These are phyloP conservation scores for Monopterus albus DNA, from an alignment of 2,113 vertebrate genomes.

Conservation along the genomic window DNA sequence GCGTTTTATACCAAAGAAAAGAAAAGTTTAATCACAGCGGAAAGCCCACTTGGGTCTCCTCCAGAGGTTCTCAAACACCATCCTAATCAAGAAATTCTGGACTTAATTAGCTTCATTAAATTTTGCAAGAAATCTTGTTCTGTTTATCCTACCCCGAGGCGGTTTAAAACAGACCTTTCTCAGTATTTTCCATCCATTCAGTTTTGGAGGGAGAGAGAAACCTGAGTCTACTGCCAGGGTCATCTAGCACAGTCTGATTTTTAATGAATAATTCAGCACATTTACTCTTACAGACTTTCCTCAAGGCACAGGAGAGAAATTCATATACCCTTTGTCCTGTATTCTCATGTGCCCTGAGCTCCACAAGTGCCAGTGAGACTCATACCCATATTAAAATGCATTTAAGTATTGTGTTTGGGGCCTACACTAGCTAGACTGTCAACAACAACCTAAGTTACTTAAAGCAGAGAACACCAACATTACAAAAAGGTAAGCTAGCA, in stretches of 20 bases:
- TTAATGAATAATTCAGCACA: constrained; percentile 64
- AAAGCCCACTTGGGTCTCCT: not conserved
- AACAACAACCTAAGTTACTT: constrained; percentile 5
- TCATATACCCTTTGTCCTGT: constrained; percentile 39
- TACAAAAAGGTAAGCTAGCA: constrained; percentile 2
- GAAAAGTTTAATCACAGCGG: not conserved
- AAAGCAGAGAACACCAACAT: not conserved
- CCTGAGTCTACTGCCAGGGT: constrained; percentile 7
- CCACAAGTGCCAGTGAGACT: constrained; percentile 22
- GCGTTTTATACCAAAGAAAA: not conserved
- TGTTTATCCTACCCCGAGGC: not conserved
- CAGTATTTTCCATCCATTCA: constrained; percentile 8
- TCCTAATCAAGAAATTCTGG: constrained; percentile 11
- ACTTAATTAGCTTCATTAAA: constrained; percentile 30
- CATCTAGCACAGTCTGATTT: constrained; percentile 21
- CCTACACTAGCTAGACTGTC: not conserved
- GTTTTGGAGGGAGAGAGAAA: constrained; percentile 6
- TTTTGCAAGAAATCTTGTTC: constrained; percentile 4
- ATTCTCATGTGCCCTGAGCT: constrained; percentile 37
- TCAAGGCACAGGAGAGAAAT: constrained; percentile 41
- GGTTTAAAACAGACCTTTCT: constrained; percentile 1
- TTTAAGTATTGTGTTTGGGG: constrained; percentile 2
- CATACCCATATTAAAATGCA: constrained; percentile 31
- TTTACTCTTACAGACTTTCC: constrained; percentile 43
- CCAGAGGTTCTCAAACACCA: constrained; percentile 9